These are phyloP conservation scores for Asbolus verrucosus DNA, from an alignment of 1,140 invertebrate genomes.

Conservation along the genomic window DNA sequence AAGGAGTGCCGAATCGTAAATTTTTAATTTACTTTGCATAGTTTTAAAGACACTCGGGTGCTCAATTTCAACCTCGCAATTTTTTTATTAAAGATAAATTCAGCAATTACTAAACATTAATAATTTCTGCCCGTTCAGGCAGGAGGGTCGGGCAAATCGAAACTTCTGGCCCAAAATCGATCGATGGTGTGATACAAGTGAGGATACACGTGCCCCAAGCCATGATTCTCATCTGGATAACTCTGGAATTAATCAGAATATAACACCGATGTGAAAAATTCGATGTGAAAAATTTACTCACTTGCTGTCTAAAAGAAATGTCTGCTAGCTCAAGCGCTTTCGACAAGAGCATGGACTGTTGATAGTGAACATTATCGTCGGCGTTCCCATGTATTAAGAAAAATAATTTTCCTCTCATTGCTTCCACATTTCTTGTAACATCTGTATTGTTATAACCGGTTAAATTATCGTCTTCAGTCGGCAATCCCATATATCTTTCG, in stretches of 20 bases:
- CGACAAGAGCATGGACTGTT: conserved; percentile 89
- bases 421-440: conserved; percentile 76
- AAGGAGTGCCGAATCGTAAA: conserved; percentile 23
- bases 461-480: conserved; percentile 78
- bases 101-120: no score
- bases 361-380: conserved; percentile 95
- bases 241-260: conserved; percentile 73
- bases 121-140: not conserved
- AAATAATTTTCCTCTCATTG: conserved; percentile 82
- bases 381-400: conserved; percentile 90
- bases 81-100: not conserved
- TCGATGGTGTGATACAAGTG: conserved; percentile 93
- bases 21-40: not conserved
- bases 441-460: conserved; percentile 71
- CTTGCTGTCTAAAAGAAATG: conserved; percentile 89
- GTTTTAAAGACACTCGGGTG: not conserved
- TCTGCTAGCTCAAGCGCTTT: conserved; percentile 82
- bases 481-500: conserved; percentile 92
- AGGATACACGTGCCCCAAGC: conserved; percentile 76
- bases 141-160: conserved; percentile 42
- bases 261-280: not conserved
- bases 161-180: conserved; percentile 62
- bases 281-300: conserved; percentile 65
- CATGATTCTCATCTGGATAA: conserved; percentile 94
- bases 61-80: not conserved